phyloP scores from a whole-genome alignment of 1,140 invertebrate genomes.

The Telenomus remus region DNA sequence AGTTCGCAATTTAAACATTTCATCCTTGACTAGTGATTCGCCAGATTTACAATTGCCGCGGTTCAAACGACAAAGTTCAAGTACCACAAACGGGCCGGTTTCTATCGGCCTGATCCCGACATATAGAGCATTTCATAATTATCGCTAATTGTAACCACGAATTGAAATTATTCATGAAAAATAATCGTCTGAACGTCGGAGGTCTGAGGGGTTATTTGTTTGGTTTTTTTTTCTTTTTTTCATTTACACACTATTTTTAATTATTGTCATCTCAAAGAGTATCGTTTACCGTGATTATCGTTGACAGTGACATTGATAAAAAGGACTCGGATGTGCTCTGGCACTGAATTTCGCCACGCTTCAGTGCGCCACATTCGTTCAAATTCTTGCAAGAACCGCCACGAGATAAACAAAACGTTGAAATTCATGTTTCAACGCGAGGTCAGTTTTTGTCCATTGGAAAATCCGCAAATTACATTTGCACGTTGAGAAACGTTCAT shows the following conservation, averaged over 20 bases:
- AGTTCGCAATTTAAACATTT: not conserved
- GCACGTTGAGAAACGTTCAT: too few species aligned
- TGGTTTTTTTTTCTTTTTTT: too few species aligned
- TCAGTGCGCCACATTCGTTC: not conserved
- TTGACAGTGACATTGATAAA: conserved; percentile 40
- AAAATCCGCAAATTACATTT: too few species aligned
- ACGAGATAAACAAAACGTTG: too few species aligned
- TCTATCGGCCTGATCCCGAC: conserved; percentile 24
- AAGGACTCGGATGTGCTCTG: conserved; percentile 10
- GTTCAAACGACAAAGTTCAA: not conserved
- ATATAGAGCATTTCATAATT: conserved; percentile 21
- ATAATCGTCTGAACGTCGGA: conserved; percentile 26
- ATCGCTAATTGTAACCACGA: conserved; percentile 31
- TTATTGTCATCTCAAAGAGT: conserved; percentile 55
- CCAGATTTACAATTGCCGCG: not conserved
- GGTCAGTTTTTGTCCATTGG: too few species aligned
- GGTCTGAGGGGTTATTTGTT: too few species aligned
- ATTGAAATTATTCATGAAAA: conserved; percentile 41
- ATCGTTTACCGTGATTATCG: conserved; percentile 49
- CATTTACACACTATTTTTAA: conserved; percentile 38
- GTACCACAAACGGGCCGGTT: conserved; percentile 7
- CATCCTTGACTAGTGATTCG: not conserved
- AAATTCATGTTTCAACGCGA: too few species aligned
- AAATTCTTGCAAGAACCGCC: not conserved
- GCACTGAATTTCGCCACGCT: conserved; percentile 1